Percentiles rank a stretch among this genome's conserved stretches.
Conservation (phyloP, 2,888 invertebrate species). For the Orgyia antiqua region DNA sequence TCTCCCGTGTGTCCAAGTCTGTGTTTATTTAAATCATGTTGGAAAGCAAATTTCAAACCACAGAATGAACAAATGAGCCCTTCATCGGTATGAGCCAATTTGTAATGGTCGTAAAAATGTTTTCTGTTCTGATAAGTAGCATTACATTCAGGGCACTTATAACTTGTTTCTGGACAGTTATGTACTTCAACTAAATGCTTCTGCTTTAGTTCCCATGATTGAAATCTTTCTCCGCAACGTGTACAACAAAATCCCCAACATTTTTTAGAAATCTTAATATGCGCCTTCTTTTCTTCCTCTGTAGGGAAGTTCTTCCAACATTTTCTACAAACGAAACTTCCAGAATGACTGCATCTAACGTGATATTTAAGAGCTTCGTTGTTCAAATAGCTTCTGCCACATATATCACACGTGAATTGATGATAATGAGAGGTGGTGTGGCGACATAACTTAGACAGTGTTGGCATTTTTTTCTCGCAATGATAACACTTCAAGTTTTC, state of each 20-base stretch:
- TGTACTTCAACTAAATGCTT: constrained; percentile 47
- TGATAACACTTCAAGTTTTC: constrained; percentile 50
- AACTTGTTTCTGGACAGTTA: constrained; percentile 34
- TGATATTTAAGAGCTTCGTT: constrained; percentile 57
- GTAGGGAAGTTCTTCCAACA: constrained; percentile 56
- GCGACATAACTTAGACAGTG: constrained; percentile 46
- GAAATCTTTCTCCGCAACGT: constrained; percentile 53
- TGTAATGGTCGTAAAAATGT: constrained; percentile 52
- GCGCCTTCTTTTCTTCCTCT: constrained; percentile 40
- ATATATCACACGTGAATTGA: constrained; percentile 56
- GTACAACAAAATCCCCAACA: constrained; percentile 56
- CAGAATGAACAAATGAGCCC: constrained; percentile 48
- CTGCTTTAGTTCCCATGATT: constrained; percentile 56
- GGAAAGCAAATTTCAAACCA: constrained; percentile 45
- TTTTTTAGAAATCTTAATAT: constrained; percentile 38
- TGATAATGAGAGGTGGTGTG: constrained; percentile 58
- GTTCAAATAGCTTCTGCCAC: constrained; percentile 52
- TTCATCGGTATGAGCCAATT: constrained; percentile 48
- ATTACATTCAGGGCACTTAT: constrained; percentile 53
- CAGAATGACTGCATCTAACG: constrained; percentile 46
- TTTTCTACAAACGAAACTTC: constrained; percentile 46
- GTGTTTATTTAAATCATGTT: constrained; percentile 53
- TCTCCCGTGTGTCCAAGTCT: constrained; percentile 68
- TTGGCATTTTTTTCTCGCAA: constrained; percentile 48
- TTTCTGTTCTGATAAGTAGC: constrained; percentile 41